Conservation (phyloP, 2,113 vertebrate species). For the Gallinago media region DNA sequence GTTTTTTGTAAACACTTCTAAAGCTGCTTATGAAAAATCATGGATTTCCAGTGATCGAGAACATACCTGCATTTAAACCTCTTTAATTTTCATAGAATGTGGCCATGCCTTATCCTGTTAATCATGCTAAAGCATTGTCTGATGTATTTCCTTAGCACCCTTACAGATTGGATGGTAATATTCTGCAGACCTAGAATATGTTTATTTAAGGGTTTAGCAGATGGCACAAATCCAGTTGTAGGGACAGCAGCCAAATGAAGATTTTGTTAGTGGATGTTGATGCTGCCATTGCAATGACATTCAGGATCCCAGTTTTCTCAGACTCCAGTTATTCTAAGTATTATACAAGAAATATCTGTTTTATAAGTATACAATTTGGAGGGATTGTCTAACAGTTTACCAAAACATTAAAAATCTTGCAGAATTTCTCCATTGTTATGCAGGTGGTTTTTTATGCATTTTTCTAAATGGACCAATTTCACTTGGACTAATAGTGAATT, state of each 20-base stretch:
- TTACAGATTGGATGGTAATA: background rate
- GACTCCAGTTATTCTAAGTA: background rate
- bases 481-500: background rate
- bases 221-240: background rate
- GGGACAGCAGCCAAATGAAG: background rate
- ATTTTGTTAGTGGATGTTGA: background rate
- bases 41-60: background rate
- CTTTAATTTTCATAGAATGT: background rate
- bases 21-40: background rate
- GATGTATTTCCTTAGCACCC: background rate
- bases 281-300: background rate
- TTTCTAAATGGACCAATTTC: background rate
- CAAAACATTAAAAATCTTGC: background rate
- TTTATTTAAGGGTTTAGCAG: conserved; percentile 1
- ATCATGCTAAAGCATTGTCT: background rate
- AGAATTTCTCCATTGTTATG: background rate
- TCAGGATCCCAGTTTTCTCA: background rate
- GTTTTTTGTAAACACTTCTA: background rate
- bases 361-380: background rate
- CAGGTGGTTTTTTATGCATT: background rate
- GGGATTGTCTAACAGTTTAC: background rate
- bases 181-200: background rate
- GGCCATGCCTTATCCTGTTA: background rate
- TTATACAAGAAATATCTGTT: background rate
- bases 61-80: background rate